phyloP scores from a whole-genome alignment of 2,888 invertebrate species.

The Augiades crinisus region DNA sequence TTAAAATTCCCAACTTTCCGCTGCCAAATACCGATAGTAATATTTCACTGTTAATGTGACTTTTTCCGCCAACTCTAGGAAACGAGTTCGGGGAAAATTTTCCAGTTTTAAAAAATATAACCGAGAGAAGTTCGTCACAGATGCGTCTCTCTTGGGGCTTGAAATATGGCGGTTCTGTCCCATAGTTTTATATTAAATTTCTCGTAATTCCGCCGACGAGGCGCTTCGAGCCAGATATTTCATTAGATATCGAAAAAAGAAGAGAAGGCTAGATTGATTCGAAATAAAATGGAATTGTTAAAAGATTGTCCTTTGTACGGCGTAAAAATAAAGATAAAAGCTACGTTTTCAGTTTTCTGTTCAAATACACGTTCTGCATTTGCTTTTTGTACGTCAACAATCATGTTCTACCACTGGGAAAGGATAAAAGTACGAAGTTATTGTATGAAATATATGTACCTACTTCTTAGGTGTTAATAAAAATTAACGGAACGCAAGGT shows the following conservation, averaged over 20 bases:
- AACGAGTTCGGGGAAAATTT: conserved; percentile 18
- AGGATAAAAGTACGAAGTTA: no score
- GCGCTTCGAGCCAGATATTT: conserved; percentile 10
- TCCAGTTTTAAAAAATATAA: conserved; percentile 21
- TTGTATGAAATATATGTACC: no score
- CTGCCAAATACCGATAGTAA: conserved; percentile 22
- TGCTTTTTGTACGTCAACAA: no score
- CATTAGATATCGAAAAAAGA: conserved; percentile 4
- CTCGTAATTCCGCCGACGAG: conserved; percentile 31
- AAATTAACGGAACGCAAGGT: no score
- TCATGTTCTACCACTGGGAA: no score
- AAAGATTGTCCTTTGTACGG: background rate
- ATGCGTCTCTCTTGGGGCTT: conserved; percentile 18
- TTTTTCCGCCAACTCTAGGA: conserved; percentile 16
- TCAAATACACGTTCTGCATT: no score
- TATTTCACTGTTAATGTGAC: conserved; percentile 23
- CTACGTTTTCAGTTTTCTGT: no score
- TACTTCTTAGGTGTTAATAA: no score
- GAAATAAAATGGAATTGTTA: conserved; percentile 2
- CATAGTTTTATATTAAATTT: conserved; percentile 44
- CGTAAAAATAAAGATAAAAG: background rate
- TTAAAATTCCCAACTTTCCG: conserved; percentile 10
- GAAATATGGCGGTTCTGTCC: conserved; percentile 26
- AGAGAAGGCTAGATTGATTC: background rate
- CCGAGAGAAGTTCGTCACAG: conserved; percentile 23